A percentile compares a stretch with the other conserved stretches of the same genome.
Conservation (phyloP, 1,140 invertebrate genomes). For the Drosophila insularis region DNA sequence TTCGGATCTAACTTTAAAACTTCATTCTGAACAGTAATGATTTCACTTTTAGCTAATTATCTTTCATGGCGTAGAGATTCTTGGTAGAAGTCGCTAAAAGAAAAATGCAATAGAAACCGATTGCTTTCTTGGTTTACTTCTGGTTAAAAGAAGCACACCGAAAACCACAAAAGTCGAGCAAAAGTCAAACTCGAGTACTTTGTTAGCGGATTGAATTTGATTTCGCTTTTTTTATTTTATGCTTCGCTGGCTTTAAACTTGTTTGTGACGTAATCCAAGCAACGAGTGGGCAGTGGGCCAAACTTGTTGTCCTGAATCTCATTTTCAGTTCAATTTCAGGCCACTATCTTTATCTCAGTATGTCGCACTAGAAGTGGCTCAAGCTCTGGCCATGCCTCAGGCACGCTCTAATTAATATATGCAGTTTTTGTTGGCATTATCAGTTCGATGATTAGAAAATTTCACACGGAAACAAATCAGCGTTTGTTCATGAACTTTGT, state of each 20-base stretch:
- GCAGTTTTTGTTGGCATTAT: conserved; percentile 48
- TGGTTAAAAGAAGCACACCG: background rate
- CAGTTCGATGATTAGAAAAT: conserved; percentile 65
- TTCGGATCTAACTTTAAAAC: no score
- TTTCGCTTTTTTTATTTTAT: conserved; percentile 1
- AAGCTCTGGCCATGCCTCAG: conserved; percentile 42
- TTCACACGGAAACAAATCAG: conserved; percentile 68
- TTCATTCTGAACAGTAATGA: no score
- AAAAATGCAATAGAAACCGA: background rate
- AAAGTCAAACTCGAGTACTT: conserved; percentile 9
- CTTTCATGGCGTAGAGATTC: background rate
- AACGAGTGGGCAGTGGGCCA: conserved; percentile 1
- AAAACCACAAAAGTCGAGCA: conserved; percentile 5
- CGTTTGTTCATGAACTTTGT: conserved; percentile 59
- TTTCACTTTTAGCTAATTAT: no score
- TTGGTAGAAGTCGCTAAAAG: background rate
- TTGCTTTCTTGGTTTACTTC: background rate
- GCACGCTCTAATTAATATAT: conserved; percentile 53
- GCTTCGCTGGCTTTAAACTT: background rate
- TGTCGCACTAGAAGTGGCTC: conserved; percentile 6
- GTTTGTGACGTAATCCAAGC: background rate
- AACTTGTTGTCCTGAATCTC: conserved; percentile 24
- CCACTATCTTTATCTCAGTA: conserved; percentile 5
- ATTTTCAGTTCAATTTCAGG: background rate
- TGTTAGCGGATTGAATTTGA: conserved; percentile 13